Evolutionary conservation across 2,797 vertebrate species (phyloP), one percentile per base, ranked within the genome.

Genomic region (Oreortyx pictus): DNA sequence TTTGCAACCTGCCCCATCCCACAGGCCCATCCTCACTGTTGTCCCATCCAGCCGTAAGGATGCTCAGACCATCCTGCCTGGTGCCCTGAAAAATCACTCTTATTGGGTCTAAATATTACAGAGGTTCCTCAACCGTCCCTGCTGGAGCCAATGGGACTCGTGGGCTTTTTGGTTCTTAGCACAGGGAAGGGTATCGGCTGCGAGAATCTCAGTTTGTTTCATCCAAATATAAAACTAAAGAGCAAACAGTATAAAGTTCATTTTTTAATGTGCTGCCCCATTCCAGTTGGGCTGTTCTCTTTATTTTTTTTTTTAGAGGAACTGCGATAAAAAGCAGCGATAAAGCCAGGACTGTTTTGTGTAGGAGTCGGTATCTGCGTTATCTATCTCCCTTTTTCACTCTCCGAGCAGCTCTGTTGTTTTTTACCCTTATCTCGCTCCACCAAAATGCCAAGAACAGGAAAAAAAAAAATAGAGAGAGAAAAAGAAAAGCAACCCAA

Each of bases 401-500:
- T 98, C 98, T 98, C 98, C 27, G 97, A 98, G 98, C 98, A 97
- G 97, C 98, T 98, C 98, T 99, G 98, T 98, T 98, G 98, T 98
- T 98, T 99, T 97, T 98, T 97, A 97, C 97, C 94, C 98, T 99
- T 99, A 99, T 99, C 99, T 99, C 96, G 54, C 98, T 98, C 97
- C 98, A 98, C 98, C 99, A 99, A 99, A 99, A 99, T 99, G 99
- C 98, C 98, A 99, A 98, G 98, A 98, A 99, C 98, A 98, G 98
- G 98, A 98, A 98, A 97, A 97, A 97, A 98, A 97, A 90, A 88
- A 92, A 98, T 98, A 98, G 98, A 96, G 97, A 97, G 93, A 60
- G 15, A 60, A 60, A 56, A 39, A 73, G 94, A 96, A 97, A 98
- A 97, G 98, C 98, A 99, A 98, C 16, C 0, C 81, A 88, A 88